Conservation (phyloP, 2,797 vertebrate genomes). For the Pangasius mekongensis region DNA sequence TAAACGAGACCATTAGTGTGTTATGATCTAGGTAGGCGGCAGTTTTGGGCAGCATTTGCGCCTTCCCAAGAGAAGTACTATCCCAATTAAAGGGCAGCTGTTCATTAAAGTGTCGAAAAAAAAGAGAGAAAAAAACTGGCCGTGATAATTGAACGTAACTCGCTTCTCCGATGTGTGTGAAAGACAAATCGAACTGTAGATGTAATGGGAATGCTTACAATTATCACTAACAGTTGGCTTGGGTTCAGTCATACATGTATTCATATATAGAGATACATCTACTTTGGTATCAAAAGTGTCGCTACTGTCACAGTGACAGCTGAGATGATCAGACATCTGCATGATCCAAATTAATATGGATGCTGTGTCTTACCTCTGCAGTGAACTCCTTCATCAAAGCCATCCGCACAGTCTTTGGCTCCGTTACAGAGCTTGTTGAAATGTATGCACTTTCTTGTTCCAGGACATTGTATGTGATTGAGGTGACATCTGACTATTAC, state of each 20-base stretch:
- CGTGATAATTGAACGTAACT: too few relatives aligned
- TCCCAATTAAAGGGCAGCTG: not conserved
- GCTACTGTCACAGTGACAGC: not conserved
- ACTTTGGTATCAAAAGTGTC: not conserved
- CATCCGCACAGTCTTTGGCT: constrained; percentile 87
- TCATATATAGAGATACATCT: constrained; percentile 2
- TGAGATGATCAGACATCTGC: constrained; percentile 20
- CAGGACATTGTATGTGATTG: constrained; percentile 89
- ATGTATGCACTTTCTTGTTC: constrained; percentile 89
- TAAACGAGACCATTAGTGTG: too few relatives aligned
- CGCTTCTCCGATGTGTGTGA: not conserved
- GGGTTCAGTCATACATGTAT: not conserved
- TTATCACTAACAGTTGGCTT: not conserved
- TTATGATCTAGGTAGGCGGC: not conserved
- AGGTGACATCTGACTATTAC: constrained; percentile 83
- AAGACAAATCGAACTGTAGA: not conserved
- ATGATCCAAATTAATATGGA: constrained; percentile 12
- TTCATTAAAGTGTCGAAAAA: not conserved
- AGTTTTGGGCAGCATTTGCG: not conserved
- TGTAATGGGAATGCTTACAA: not conserved
- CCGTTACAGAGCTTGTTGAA: constrained; percentile 94
- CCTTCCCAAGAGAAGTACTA: not conserved
- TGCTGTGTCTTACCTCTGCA: constrained; percentile 85
- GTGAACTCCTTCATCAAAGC: constrained; percentile 91
- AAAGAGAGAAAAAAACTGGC: not conserved